A percentile compares a stretch with the other conserved stretches of the same genome.
These are phyloP conservation scores for Macrosoma leucophasiata DNA, from an alignment of 2,888 invertebrate genomes.

Conservation along the genomic window DNA sequence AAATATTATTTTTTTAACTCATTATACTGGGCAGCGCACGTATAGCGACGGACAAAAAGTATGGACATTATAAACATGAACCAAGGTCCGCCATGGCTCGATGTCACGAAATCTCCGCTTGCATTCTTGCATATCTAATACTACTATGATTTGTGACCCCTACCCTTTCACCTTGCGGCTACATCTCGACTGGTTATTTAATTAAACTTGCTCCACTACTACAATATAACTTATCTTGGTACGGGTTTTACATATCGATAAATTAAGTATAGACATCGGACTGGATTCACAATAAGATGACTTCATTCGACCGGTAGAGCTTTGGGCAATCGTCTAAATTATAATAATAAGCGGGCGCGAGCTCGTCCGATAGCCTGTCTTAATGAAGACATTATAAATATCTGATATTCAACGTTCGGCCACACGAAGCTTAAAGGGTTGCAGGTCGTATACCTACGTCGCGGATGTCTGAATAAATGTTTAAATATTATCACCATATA, in stretches of 20 bases:
- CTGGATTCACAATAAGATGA: constrained; percentile 51
- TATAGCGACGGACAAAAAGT: constrained; percentile 50
- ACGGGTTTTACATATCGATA: no score
- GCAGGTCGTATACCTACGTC: constrained; percentile 38
- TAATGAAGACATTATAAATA: constrained; percentile 75
- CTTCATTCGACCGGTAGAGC: constrained; percentile 63
- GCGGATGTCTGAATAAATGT: constrained; percentile 13
- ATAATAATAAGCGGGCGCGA: constrained; percentile 74
- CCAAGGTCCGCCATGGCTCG: constrained; percentile 46
- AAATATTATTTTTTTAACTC: constrained; percentile 32
- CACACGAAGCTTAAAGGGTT: constrained; percentile 59
- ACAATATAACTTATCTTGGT: no score
- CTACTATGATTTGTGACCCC: constrained; percentile 53
- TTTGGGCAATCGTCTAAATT: constrained; percentile 74
- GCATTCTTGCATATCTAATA: constrained; percentile 70
- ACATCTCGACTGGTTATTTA: neutral
- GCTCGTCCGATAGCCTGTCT: constrained; percentile 59
- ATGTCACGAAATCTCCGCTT: constrained; percentile 64
- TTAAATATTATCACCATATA: constrained; percentile 5
- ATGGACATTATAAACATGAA: constrained; percentile 62
- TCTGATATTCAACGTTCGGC: constrained; percentile 59
- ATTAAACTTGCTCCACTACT: neutral
- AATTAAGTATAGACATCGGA: constrained; percentile 24
- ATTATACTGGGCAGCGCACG: constrained; percentile 44
- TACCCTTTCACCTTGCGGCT: constrained; percentile 6